Conservation (phyloP, 2,113 vertebrate species). For the human region GRCh38 chr4:184545001-184545500, state of each 20-base stretch:
- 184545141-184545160: not conserved
- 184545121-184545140: not conserved
- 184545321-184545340: not conserved
- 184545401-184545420: not conserved
- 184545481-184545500: too few relatives aligned
- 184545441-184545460: not conserved
- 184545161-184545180: not conserved
- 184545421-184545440: not conserved
- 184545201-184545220: not conserved
- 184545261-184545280: not conserved
- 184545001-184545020: not conserved
- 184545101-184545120: not conserved
- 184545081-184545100: not conserved
- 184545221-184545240: not conserved
- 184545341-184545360: not conserved
- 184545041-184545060: not conserved
- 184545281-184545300: not conserved
- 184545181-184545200: not conserved
- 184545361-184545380: not conserved
- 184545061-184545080: not conserved
- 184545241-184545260: not conserved
- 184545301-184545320: not conserved
- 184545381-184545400: not conserved
- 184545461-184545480: too few relatives aligned
- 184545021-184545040: not conserved